Conservation (phyloP, 64 coral and sea anemone species). For the Trachythela sp. region DNA sequence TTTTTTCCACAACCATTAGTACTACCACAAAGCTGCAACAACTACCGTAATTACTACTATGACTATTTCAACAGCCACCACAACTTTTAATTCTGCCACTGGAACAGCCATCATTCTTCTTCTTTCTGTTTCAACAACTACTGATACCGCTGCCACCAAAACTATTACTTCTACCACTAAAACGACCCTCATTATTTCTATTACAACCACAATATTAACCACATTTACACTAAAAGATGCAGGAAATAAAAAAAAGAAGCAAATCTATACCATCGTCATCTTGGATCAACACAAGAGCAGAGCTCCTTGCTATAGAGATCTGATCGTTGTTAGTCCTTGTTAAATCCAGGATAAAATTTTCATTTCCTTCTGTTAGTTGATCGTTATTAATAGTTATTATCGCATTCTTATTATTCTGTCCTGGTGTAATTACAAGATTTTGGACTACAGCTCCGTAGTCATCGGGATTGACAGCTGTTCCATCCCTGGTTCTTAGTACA, state of each 20-base stretch:
- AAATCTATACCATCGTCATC: background rate
- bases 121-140: too few species aligned
- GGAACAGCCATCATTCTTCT: too few species aligned
- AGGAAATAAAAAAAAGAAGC: background rate
- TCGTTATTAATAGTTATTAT: background rate
- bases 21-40: too few species aligned
- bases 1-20: too few species aligned
- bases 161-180: too few species aligned
- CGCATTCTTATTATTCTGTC: background rate
- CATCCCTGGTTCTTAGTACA: background rate
- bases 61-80: too few species aligned
- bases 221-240: too few species aligned
- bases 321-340: background rate
- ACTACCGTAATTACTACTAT: too few species aligned
- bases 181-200: too few species aligned
- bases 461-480: background rate
- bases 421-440: background rate
- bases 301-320: background rate
- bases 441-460: background rate
- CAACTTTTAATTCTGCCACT: too few species aligned
- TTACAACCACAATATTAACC: too few species aligned
- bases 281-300: background rate
- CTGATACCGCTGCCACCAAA: too few species aligned
- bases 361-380: background rate
- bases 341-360: background rate